These are phyloP conservation scores for Martes martes DNA, from an alignment of 2,113 vertebrate species.

Conservation along the genomic window DNA sequence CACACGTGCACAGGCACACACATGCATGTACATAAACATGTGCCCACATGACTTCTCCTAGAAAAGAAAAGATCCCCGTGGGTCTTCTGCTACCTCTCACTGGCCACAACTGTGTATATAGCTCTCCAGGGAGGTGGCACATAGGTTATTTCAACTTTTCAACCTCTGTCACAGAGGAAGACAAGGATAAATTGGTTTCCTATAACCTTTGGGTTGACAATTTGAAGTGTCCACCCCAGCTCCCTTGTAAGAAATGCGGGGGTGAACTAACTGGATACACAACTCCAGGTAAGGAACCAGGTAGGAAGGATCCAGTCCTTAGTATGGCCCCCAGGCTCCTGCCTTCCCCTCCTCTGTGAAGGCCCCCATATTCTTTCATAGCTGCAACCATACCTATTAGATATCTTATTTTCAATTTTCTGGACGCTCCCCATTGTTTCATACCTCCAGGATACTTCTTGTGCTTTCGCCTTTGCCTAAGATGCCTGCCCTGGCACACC, in stretches of 20 bases:
- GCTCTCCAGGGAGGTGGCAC: background rate
- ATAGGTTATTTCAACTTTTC: background rate
- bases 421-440: background rate
- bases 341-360: too few species aligned
- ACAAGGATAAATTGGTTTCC: background rate
- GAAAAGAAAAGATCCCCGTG: background rate
- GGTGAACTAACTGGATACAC: background rate
- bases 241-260: background rate
- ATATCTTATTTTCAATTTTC: background rate
- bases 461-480: background rate
- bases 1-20: too few species aligned
- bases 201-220: background rate
- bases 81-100: background rate
- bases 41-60: background rate
- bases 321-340: background rate
- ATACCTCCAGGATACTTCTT: background rate
- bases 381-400: background rate
- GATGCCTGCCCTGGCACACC: too few species aligned
- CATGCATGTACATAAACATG: rapidly evolving
- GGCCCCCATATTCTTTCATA: background rate
- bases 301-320: background rate
- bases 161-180: background rate
- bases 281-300: background rate
- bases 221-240: background rate
- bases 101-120: background rate